Evolutionary conservation across 2,797 vertebrate species (phyloP).

Genomic region (Malurus leucopterus): DNA sequence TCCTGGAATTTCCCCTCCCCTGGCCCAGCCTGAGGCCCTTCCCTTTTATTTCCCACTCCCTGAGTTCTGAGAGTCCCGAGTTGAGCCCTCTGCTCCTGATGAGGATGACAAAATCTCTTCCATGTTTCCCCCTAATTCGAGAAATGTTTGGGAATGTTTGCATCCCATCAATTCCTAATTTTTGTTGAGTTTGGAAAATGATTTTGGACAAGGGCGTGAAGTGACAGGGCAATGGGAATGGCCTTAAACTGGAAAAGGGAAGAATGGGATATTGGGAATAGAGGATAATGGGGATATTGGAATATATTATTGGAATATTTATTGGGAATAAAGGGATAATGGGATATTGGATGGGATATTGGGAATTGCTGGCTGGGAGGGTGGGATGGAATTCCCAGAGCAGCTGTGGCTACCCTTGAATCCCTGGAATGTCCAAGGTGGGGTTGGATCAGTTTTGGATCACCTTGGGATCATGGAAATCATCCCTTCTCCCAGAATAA

Average conservation of each 20-base stretch:
- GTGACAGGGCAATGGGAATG: not conserved
- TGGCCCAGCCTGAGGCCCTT: accelerated
- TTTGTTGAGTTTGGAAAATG: too few relatives aligned
- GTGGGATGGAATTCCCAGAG: not conserved
- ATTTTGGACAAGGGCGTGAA: not conserved
- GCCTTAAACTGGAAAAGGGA: not conserved
- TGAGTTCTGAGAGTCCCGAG: not conserved
- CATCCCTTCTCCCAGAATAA: too few relatives aligned
- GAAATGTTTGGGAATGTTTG: not conserved
- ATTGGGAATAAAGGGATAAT: too few relatives aligned
- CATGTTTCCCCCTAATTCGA: not conserved
- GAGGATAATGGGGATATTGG: too few relatives aligned
- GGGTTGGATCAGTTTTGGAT: not conserved
- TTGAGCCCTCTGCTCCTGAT: not conserved
- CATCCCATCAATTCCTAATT: too few relatives aligned
- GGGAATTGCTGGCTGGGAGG: not conserved
- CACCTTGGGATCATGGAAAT: not conserved
- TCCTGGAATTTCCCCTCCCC: not conserved
- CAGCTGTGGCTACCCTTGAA: not conserved
- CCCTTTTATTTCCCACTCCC: not conserved
- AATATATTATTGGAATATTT: too few relatives aligned
- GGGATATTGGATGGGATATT: not conserved
- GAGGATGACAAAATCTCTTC: not conserved
- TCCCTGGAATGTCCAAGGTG: not conserved
- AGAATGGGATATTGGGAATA: not conserved